Evolutionary conservation across 2,888 invertebrate species (phyloP).

Genomic region (Caenorhabditis wallacei): DNA sequence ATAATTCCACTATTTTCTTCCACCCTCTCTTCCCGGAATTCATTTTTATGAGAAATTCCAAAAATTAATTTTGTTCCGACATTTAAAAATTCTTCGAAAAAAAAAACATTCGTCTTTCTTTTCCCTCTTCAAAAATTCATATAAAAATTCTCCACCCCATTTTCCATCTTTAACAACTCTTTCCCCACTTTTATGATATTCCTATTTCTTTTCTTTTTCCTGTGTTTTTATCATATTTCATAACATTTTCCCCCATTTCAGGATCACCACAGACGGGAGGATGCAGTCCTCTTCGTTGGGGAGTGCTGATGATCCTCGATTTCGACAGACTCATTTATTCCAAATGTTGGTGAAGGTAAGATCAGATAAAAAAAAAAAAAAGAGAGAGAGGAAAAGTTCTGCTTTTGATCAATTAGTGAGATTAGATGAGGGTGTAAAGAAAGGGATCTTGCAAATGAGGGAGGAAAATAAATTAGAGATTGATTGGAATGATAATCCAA

Average conservation of each 20-base stretch:
- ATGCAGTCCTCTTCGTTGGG: constrained; percentile 67
- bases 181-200: constrained; percentile 55
- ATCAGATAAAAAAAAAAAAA: constrained; percentile 53
- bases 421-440: constrained; percentile 42
- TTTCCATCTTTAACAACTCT: constrained; percentile 24
- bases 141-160: constrained; percentile 24
- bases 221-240: not conserved
- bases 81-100: not conserved
- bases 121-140: constrained; percentile 59
- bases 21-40: constrained; percentile 29
- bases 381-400: not conserved
- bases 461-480: constrained; percentile 17
- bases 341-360: constrained; percentile 74
- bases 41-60: constrained; percentile 17
- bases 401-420: constrained; percentile 60
- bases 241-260: constrained; percentile 35
- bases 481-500: constrained; percentile 19
- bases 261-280: constrained; percentile 62
- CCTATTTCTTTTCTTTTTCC: constrained; percentile 9
- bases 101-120: not conserved
- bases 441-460: constrained; percentile 28
- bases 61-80: not conserved
- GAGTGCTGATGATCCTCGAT: constrained; percentile 67
- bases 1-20: constrained; percentile 33
- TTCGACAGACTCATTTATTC: constrained; percentile 72